phyloP scores from a whole-genome alignment of 2,888 invertebrate genomes.

The Apamea crenata region DNA sequence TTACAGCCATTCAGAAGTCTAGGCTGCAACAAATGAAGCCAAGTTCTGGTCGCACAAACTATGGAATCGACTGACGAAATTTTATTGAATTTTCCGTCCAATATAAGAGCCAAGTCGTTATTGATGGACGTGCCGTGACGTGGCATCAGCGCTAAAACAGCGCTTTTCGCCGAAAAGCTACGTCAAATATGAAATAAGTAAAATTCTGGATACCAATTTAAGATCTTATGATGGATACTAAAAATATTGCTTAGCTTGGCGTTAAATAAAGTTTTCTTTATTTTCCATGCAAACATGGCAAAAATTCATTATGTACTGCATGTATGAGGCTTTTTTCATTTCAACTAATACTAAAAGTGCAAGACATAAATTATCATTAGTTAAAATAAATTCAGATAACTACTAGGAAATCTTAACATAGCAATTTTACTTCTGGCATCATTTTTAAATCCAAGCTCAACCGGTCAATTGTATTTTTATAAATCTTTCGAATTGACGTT shows the following conservation, averaged over 20 bases:
- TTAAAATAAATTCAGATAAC: not conserved
- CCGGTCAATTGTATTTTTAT: not conserved
- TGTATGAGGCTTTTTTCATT: too few relatives aligned
- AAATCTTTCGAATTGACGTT: not conserved
- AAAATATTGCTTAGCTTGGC: conserved; percentile 24
- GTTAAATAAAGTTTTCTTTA: conserved; percentile 11
- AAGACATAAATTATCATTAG: not conserved
- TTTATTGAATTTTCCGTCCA: conserved; percentile 87
- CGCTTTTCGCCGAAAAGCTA: conserved; percentile 45
- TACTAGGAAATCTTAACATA: not conserved
- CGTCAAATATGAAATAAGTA: conserved; percentile 30
- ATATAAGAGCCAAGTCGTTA: conserved; percentile 84
- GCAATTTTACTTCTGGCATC: not conserved
- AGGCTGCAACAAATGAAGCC: conserved; percentile 64
- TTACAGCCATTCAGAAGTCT: conserved; percentile 53
- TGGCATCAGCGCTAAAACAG: conserved; percentile 75
- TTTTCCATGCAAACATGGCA: not conserved
- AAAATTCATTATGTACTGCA: not conserved
- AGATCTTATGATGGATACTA: conserved; percentile 35
- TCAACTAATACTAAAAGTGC: not conserved
- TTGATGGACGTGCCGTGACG: conserved; percentile 85
- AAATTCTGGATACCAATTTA: conserved; percentile 26
- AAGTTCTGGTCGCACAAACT: conserved; percentile 73
- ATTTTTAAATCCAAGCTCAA: not conserved
- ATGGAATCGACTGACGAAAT: conserved; percentile 84